Conservation (phyloP, 2,113 vertebrate genomes). For the Melanerpes aurifrons region DNA sequence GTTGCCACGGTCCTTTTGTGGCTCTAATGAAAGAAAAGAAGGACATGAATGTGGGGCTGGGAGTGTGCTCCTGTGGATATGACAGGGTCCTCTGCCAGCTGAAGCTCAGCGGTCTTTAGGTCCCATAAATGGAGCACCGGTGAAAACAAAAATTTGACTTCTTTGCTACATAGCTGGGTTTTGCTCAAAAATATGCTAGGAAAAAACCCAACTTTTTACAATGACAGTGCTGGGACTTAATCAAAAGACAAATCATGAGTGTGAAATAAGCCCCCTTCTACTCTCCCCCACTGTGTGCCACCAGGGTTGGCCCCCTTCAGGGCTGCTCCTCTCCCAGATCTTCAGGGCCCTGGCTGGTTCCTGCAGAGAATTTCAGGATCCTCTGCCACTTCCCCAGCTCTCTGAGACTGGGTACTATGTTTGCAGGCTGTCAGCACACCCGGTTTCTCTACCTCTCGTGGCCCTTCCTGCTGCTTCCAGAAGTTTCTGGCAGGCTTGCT, state of each 20-base stretch:
- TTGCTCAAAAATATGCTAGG: not conserved
- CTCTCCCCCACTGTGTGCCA: rapidly evolving
- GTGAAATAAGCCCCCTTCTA: not conserved
- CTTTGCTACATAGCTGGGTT: not conserved
- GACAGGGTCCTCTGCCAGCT: not conserved
- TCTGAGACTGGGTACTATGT: not conserved
- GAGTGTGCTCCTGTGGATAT: not conserved
- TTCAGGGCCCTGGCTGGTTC: not conserved
- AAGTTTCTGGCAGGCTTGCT: not conserved
- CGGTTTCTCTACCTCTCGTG: not conserved
- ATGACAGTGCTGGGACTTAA: not conserved
- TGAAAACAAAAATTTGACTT: not conserved
- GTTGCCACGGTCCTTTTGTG: not conserved
- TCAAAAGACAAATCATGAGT: not conserved
- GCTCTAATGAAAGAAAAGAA: not conserved
- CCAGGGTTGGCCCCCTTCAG: not conserved
- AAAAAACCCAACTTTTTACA: not conserved
- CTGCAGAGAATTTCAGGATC: not conserved
- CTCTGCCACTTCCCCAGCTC: not conserved
- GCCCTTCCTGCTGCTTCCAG: not conserved
- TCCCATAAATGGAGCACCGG: not conserved
- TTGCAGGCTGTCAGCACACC: not conserved
- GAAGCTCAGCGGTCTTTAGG: not conserved
- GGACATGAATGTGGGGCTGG: rapidly evolving
- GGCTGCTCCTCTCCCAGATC: not conserved